Evolutionary conservation across 2,888 invertebrate species (phyloP), one percentile per base, ranked within the genome.

Genomic region (Eupithecia pulchellata): DNA sequence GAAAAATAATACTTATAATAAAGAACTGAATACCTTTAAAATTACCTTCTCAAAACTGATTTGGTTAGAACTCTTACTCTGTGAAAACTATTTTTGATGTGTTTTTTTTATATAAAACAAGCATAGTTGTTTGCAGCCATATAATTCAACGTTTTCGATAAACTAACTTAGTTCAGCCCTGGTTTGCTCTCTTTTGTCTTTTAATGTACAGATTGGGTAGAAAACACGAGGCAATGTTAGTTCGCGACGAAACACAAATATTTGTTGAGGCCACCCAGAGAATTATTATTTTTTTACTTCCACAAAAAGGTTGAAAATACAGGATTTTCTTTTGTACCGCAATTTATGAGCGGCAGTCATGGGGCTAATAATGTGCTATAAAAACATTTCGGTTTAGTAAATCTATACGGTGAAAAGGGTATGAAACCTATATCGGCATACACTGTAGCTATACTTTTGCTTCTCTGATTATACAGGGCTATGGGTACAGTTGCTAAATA

Each of bases 141-240:
- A n/a, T n/a, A n/a, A n/a, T n/a, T n/a, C n/a, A n/a, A n/a, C n/a
- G n/a, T n/a, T n/a, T n/a, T n/a, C n/a, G n/a, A n/a, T n/a, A n/a
- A n/a, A n/a, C n/a, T n/a, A n/a, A n/a, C 60, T 34, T 1, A 20
- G 1, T 60, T 34, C 13, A 4, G 13, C 20, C 25, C 32, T 32
- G 60, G 8, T 29, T 3, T 60, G 20, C 5, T 32, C 32, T 9
- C 34, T 60, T 60, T n/a, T 32, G n/a, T 58, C 25, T 60, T 25
- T 60, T 60, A 13, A 32, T 60, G 1, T 20, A 60, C 42, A 69
- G 61, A 72, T 72, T 69, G 67, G 69, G 64, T 64, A 62, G 34
- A 66, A 72, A 72, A 72, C 66, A 69, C 66, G 66, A 63, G 72
- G 67, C 64, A 34, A 67, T 64, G 62, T 66, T 66, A 63, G 52